Conservation (phyloP, 2,888 invertebrate genomes). For the Nasonovia ribisnigri region DNA sequence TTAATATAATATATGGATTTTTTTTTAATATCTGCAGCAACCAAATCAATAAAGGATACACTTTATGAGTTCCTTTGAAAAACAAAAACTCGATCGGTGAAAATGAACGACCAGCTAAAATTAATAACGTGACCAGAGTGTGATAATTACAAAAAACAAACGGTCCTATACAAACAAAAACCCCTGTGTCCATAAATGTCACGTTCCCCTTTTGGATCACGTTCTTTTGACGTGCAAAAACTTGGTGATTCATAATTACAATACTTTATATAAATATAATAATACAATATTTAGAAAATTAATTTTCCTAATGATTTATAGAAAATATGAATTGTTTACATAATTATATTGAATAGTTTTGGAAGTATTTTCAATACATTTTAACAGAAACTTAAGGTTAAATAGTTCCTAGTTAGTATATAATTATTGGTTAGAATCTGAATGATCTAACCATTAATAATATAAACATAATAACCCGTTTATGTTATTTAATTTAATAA, state of each 20-base stretch:
- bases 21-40: constrained; percentile 3
- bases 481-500: background rate
- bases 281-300: constrained; percentile 29
- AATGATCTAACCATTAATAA: background rate
- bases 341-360: background rate
- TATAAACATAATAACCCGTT: background rate
- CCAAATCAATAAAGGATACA: constrained; percentile 7
- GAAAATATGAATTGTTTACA: constrained; percentile 6
- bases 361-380: background rate
- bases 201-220: constrained; percentile 47
- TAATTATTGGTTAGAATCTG: background rate
- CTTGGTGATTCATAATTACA: constrained; percentile 26
- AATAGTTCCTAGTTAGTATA: background rate
- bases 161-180: constrained; percentile 52
- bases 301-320: background rate
- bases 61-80: constrained; percentile 29
- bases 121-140: constrained; percentile 60
- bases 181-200: constrained; percentile 44
- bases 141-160: constrained; percentile 60
- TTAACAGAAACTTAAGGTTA: background rate
- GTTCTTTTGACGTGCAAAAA: constrained; percentile 51
- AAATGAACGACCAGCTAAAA: constrained; percentile 33
- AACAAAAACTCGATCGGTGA: constrained; percentile 32
- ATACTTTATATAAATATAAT: constrained; percentile 3
- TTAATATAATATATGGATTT: background rate